A percentile compares a stretch with the other conserved stretches of the same genome.
Conservation (phyloP, 2,113 vertebrate species). For the Galemys pyrenaicus region DNA sequence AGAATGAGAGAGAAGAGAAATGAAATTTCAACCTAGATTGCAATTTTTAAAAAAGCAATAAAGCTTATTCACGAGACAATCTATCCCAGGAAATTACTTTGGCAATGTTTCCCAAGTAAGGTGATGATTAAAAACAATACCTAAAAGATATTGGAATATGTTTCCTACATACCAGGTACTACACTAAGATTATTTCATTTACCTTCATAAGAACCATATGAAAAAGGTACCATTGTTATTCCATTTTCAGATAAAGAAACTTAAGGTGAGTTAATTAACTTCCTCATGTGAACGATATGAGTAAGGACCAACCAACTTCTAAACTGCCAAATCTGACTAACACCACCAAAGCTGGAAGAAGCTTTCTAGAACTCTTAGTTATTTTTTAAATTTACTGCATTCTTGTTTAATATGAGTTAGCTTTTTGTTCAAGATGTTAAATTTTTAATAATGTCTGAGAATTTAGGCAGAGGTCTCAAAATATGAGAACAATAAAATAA, state of each 20-base stretch:
- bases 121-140: not conserved
- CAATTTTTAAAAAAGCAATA: conserved; percentile 2
- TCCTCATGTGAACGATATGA: not conserved
- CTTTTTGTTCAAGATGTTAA: not conserved
- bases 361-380: not conserved
- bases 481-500: not conserved
- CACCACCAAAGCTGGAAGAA: not conserved
- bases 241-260: not conserved
- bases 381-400: not conserved
- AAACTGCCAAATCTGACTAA: no score
- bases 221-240: not conserved
- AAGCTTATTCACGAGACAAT: not conserved
- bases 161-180: not conserved
- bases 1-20: conserved; percentile 22
- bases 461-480: not conserved
- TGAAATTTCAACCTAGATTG: not conserved
- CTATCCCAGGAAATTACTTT: not conserved
- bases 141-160: not conserved
- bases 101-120: not conserved
- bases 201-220: not conserved
- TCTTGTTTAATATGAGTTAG: not conserved
- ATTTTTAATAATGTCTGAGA: not conserved
- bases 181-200: not conserved
- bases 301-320: not conserved
- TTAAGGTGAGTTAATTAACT: not conserved